Evolutionary conservation across 2,797 vertebrate species (phyloP).

Genomic region (Sternotherus odoratus): DNA sequence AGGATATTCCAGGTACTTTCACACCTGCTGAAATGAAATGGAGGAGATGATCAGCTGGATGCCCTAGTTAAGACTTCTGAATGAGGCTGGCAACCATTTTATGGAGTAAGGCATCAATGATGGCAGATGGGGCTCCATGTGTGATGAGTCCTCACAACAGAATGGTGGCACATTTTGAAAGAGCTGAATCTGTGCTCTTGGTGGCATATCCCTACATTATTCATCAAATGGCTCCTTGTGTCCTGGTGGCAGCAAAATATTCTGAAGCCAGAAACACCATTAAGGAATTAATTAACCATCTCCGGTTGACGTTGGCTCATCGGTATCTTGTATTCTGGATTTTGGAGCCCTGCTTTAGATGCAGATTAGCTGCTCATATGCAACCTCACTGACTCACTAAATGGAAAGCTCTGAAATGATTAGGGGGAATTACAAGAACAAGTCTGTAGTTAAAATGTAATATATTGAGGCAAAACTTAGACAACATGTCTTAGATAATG

Average conservation of each 20-base stretch:
- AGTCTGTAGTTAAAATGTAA: conserved; percentile 22
- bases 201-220: conserved; percentile 30
- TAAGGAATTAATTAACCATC: conserved; percentile 62
- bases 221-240: conserved; percentile 22
- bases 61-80: conserved; percentile 26
- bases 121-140: conserved; percentile 63
- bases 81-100: conserved; percentile 49
- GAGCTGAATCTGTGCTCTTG: conserved; percentile 38
- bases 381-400: conserved; percentile 50
- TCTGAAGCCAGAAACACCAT: conserved; percentile 45
- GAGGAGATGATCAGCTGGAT: conserved; percentile 60
- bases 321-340: background rate
- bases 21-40: conserved; percentile 74
- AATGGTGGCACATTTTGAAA: conserved; percentile 48
- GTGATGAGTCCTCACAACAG: background rate
- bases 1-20: conserved; percentile 67
- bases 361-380: conserved; percentile 31
- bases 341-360: background rate
- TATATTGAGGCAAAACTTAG: conserved; percentile 53
- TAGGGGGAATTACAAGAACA: background rate
- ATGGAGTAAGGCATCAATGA: conserved; percentile 38
- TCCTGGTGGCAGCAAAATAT: conserved; percentile 35
- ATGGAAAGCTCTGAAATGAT: conserved; percentile 22
- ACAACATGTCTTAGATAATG: background rate
- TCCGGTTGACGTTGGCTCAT: conserved; percentile 23